Evolutionary conservation across 2,797 vertebrate genomes (phyloP).

Genomic region (Peromyscus nudipes): DNA sequence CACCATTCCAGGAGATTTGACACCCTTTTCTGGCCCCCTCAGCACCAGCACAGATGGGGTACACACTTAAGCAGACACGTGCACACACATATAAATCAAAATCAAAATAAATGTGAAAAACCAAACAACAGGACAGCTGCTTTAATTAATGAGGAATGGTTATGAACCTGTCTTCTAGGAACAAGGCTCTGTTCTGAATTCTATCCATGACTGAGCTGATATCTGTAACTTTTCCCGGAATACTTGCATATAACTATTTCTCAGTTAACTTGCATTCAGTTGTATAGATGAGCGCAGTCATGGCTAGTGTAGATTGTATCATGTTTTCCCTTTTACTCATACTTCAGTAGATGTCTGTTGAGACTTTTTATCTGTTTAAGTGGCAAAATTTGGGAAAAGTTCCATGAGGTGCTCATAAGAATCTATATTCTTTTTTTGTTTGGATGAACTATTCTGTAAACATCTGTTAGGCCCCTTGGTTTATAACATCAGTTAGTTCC

Average conservation of each 20-base stretch:
- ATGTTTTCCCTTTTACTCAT: background rate
- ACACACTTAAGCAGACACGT: background rate
- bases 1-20: background rate
- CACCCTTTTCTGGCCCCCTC: background rate
- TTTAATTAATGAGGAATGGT: background rate
- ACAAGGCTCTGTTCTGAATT: background rate
- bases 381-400: too few relatives aligned
- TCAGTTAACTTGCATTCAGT: background rate
- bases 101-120: background rate
- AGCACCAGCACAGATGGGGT: background rate
- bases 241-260: background rate
- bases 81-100: background rate
- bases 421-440: too few relatives aligned
- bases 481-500: background rate
- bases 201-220: background rate
- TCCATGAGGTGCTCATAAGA: too few relatives aligned
- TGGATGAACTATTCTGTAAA: too few relatives aligned
- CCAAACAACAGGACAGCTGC: background rate
- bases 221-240: background rate
- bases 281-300: background rate
- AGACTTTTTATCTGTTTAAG: too few relatives aligned
- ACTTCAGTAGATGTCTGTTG: background rate
- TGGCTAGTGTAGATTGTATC: background rate
- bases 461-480: too few relatives aligned
- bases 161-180: background rate